Conservation (phyloP, 2,888 invertebrate genomes). For the Cephus sareptanus region DNA sequence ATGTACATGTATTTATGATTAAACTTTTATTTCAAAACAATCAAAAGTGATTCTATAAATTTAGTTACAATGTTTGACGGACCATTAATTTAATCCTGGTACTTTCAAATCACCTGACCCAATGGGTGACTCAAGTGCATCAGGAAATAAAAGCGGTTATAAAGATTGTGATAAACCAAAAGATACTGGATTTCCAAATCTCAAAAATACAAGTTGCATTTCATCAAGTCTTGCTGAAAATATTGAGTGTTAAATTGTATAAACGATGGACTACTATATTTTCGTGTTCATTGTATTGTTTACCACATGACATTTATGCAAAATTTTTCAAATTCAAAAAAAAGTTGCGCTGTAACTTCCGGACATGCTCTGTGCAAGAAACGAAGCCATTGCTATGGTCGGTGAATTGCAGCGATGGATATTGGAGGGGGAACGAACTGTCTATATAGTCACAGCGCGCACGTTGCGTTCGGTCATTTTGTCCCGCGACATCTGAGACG, state of each 20-base stretch:
- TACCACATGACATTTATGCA: background rate
- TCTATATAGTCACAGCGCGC: slow-evolving; percentile 45
- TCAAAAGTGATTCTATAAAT: background rate
- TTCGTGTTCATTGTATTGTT: background rate
- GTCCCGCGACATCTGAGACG: slow-evolving; percentile 34
- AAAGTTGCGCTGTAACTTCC: background rate
- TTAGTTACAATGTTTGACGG: background rate
- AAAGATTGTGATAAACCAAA: slow-evolving; percentile 5
- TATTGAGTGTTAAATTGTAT: background rate
- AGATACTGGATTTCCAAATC: background rate
- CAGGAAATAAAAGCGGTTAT: background rate
- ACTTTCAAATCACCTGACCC: background rate
- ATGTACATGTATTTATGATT: slow-evolving; percentile 35
- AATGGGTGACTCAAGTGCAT: too few relatives aligned
- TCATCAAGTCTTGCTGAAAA: slow-evolving; percentile 6
- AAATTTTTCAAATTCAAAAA: background rate
- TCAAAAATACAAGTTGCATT: slow-evolving; percentile 5
- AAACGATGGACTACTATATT: background rate
- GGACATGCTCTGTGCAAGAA: background rate
- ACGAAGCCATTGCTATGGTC: background rate
- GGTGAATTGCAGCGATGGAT: background rate
- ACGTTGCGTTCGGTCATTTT: slow-evolving; percentile 54
- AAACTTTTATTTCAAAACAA: slow-evolving; percentile 25
- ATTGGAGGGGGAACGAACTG: background rate
- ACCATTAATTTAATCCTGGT: slow-evolving; percentile 11